A percentile compares a stretch with the other conserved stretches of the same genome.
Evolutionary conservation across 2,113 vertebrate genomes (phyloP).

Genomic region (Mixornis gularis): DNA sequence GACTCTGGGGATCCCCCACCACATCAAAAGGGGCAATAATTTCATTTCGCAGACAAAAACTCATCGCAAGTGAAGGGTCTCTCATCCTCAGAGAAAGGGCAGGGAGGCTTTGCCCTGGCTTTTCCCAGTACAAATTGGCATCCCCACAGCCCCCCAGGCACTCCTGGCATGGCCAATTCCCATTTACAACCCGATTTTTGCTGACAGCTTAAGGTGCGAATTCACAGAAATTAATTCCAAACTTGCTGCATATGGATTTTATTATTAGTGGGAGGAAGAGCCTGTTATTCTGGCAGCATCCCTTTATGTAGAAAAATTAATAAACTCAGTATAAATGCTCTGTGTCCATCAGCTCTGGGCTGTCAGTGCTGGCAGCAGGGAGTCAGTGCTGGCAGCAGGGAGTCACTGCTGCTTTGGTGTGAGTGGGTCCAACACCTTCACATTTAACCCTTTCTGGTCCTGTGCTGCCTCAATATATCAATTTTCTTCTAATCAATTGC

Average conservation of each 20-base stretch:
- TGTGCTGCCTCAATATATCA: neutral
- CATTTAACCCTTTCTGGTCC: neutral
- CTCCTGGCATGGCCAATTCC: neutral
- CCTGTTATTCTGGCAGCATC: neutral
- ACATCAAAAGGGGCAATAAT: neutral
- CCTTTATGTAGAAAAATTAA: neutral
- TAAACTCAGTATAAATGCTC: neutral
- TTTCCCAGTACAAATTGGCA: neutral
- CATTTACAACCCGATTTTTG: neutral
- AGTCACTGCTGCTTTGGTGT: neutral
- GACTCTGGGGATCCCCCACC: rapidly evolving
- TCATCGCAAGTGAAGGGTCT: neutral
- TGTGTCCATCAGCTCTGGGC: neutral
- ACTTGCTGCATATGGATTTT: neutral
- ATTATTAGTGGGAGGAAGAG: neutral
- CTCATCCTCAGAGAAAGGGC: neutral
- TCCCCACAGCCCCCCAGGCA: rapidly evolving
- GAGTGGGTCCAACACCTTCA: neutral
- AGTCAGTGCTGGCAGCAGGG: neutral
- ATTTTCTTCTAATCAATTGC: neutral
- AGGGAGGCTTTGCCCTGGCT: neutral
- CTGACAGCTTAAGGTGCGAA: neutral
- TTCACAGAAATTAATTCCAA: neutral
- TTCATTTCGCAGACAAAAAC: neutral
- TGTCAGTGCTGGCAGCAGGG: neutral